Percentiles rank a stretch among this genome's conserved stretches.
These are phyloP conservation scores for Phylloscopus whistleri DNA, from an alignment of 2,113 vertebrate genomes.

Conservation along the genomic window DNA sequence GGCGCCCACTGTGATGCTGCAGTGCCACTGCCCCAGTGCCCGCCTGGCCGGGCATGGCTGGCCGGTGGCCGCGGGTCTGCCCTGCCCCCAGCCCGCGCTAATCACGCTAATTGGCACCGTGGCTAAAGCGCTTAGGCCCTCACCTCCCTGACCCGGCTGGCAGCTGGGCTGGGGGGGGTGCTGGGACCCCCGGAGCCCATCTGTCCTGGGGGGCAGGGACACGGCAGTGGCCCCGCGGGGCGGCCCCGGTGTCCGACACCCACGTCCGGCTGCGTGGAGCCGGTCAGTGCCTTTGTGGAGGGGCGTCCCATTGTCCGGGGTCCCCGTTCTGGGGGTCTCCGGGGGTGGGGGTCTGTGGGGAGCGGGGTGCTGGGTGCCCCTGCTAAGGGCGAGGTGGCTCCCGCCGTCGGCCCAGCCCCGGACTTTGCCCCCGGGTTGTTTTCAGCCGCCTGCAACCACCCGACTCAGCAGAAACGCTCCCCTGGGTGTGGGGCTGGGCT, in stretches of 20 bases:
- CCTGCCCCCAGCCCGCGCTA: slow-evolving; percentile 4
- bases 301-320: not conserved
- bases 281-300: fast-evolving
- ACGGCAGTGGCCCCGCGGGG: fast-evolving
- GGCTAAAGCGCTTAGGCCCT: slow-evolving; percentile 61
- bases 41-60: not conserved
- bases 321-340: fast-evolving
- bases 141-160: slow-evolving; percentile 43
- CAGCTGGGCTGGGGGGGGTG: slow-evolving; percentile 30
- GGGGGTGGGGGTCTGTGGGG: not conserved
- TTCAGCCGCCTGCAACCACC: slow-evolving; percentile 1
- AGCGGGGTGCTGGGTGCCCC: not conserved
- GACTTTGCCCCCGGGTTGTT: slow-evolving; percentile 57
- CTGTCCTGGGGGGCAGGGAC: slow-evolving; percentile 39
- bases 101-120: slow-evolving; percentile 57
- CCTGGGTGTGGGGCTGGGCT: slow-evolving; percentile 18
- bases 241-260: fast-evolving
- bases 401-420: not conserved
- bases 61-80: not conserved
- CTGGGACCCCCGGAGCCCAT: slow-evolving; percentile 35
- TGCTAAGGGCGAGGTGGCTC: not conserved
- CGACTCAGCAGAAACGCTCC: slow-evolving; percentile 52
- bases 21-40: not conserved
- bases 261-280: fast-evolving
- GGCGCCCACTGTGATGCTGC: not conserved